These are phyloP conservation scores for Drosophila dives DNA, from an alignment of 2,888 invertebrate genomes.

Conservation along the genomic window DNA sequence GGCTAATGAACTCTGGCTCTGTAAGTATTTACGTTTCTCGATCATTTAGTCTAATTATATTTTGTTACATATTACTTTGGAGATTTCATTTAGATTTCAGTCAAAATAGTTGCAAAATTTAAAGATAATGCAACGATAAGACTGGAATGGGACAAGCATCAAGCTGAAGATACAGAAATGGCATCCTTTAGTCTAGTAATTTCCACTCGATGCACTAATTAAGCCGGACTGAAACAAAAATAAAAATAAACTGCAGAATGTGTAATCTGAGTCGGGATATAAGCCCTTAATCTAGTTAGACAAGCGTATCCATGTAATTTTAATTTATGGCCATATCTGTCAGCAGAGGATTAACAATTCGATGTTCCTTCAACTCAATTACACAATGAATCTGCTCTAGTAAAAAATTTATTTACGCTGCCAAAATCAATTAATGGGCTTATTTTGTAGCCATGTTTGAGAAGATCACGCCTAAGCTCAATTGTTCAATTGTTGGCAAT, in stretches of 20 bases:
- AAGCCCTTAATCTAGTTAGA: conserved; percentile 1
- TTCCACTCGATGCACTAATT: conserved; percentile 17
- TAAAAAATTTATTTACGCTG: neutral
- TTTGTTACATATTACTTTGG: conserved; percentile 25
- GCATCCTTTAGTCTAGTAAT: conserved; percentile 5
- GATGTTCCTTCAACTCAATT: conserved; percentile 8
- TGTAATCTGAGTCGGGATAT: conserved; percentile 1
- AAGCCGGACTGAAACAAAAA: conserved; percentile 45
- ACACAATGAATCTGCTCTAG: conserved; percentile 1
- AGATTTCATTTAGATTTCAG: conserved; percentile 1
- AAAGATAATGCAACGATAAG: conserved; percentile 31
- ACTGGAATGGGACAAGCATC: conserved; percentile 13
- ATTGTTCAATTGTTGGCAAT: conserved; percentile 61
- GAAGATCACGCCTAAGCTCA: conserved; percentile 52
- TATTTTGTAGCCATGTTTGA: conserved; percentile 34
- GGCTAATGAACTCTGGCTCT: conserved; percentile 46
- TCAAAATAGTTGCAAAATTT: conserved; percentile 22
- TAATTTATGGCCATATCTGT: conserved; percentile 7
- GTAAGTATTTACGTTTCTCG: neutral
- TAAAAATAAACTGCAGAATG: conserved; percentile 29
- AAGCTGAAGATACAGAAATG: conserved; percentile 62
- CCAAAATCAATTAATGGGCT: conserved; percentile 55
- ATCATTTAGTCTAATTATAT: conserved; percentile 3
- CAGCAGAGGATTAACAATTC: conserved; percentile 11
- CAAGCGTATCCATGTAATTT: conserved; percentile 20